Conservation (phyloP, 2,113 vertebrate species). For the Vimba vimba region DNA sequence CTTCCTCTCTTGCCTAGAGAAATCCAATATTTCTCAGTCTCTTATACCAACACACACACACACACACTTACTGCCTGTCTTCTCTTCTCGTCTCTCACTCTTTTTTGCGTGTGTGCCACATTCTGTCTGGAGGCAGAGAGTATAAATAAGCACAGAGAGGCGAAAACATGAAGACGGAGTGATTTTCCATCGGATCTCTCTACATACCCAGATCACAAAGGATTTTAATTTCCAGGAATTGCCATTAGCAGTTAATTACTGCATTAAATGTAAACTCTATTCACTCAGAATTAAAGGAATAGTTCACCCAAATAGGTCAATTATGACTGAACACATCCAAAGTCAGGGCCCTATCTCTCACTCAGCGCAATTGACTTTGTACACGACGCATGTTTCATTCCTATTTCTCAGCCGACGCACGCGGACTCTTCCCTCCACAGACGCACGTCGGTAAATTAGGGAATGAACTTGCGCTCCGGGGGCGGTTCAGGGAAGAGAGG, state of each 20-base stretch:
- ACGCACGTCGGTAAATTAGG: no score
- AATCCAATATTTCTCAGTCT: constrained; percentile 4
- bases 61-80: neutral
- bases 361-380: no score
- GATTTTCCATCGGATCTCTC: constrained; percentile 1
- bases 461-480: no score
- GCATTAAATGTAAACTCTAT: neutral
- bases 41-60: neutral
- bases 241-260: neutral
- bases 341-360: no score
- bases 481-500: no score
- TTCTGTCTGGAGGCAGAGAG: constrained; percentile 31
- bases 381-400: no score
- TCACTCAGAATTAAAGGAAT: neutral
- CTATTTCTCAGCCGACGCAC: no score
- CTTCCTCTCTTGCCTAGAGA: constrained; percentile 9
- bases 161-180: constrained; percentile 1
- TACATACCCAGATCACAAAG: neutral
- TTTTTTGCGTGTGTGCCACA: neutral
- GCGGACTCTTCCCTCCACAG: no score
- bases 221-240: neutral
- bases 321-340: no score
- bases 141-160: constrained; percentile 28
- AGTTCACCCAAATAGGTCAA: neutral
- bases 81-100: neutral